Percentiles rank a stretch among this genome's conserved stretches.
phyloP scores from a whole-genome alignment of 1,140 invertebrate species.

The Cylas formicarius region DNA sequence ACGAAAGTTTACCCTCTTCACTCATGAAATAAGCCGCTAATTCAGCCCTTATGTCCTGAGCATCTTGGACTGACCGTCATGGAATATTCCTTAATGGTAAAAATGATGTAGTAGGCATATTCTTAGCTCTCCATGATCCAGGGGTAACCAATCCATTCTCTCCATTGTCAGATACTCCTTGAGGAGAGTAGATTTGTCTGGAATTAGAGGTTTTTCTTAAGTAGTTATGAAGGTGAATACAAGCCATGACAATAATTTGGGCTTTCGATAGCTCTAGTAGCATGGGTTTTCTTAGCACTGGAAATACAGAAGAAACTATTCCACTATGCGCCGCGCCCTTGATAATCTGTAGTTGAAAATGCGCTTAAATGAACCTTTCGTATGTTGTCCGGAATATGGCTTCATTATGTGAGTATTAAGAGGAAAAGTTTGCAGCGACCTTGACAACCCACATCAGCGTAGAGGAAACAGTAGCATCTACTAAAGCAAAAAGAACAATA shows the following conservation, averaged over 20 bases:
- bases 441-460: conserved; percentile 42
- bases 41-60: conserved; percentile 1
- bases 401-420: conserved; percentile 14
- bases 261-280: conserved; percentile 31
- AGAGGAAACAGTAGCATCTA: conserved; percentile 46
- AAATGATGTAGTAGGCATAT: conserved; percentile 1
- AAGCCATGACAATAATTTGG: conserved; percentile 26
- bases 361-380: conserved; percentile 6
- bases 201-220: conserved; percentile 9
- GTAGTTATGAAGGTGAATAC: conserved; percentile 36
- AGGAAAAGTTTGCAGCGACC: conserved; percentile 28
- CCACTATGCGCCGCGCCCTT: conserved; percentile 11
- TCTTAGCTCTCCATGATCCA: background rate
- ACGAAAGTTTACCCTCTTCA: background rate
- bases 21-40: conserved; percentile 8
- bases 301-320: conserved; percentile 36
- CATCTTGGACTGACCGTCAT: background rate
- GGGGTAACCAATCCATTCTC: background rate
- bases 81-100: conserved; percentile 6
- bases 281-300: conserved; percentile 40
- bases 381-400: conserved; percentile 9
- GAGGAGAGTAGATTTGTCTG: conserved; percentile 1
- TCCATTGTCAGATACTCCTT: background rate
- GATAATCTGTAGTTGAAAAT: conserved; percentile 15
- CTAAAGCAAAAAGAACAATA: conserved; percentile 46